Conservation (phyloP, 2,888 invertebrate species). For the Drosophila colorata region DNA sequence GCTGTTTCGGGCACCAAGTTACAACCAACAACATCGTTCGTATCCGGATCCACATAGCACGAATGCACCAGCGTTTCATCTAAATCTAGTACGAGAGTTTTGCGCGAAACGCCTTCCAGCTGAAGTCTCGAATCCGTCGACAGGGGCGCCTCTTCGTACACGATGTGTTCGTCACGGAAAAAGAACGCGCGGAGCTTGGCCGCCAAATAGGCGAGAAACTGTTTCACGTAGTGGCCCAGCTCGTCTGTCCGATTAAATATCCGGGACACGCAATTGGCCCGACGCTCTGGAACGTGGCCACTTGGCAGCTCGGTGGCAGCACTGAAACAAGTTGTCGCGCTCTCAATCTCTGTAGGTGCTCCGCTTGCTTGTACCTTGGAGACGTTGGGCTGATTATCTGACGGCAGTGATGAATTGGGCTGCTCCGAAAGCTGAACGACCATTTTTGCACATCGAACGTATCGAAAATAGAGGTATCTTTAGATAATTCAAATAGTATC, state of each 20-base stretch:
- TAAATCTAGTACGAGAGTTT: constrained; percentile 58
- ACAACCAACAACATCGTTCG: constrained; percentile 42
- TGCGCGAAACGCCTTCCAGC: constrained; percentile 33
- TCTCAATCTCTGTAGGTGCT: background rate
- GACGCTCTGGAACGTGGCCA: background rate
- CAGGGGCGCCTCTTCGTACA: constrained; percentile 37
- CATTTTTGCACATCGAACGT: constrained; percentile 29
- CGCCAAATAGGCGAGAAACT: constrained; percentile 18
- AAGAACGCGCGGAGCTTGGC: constrained; percentile 5
- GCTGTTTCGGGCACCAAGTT: constrained; percentile 36
- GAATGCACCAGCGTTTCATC: constrained; percentile 68
- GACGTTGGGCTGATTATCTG: background rate
- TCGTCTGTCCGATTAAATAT: constrained; percentile 14
- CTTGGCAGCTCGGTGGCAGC: background rate
- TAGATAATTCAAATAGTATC: background rate
- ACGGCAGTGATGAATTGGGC: constrained; percentile 17
- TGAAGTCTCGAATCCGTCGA: constrained; percentile 16
- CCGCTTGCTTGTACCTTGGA: constrained; percentile 1
- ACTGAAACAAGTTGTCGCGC: background rate
- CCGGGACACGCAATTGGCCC: background rate
- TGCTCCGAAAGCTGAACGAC: constrained; percentile 21
- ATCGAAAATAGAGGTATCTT: background rate
- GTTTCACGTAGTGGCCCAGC: constrained; percentile 38
- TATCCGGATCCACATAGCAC: constrained; percentile 58
- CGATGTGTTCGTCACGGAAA: background rate